Base-by-base conservation (phyloP, 1,140 invertebrate genomes). In the Bactericera cockerelli region DNA sequence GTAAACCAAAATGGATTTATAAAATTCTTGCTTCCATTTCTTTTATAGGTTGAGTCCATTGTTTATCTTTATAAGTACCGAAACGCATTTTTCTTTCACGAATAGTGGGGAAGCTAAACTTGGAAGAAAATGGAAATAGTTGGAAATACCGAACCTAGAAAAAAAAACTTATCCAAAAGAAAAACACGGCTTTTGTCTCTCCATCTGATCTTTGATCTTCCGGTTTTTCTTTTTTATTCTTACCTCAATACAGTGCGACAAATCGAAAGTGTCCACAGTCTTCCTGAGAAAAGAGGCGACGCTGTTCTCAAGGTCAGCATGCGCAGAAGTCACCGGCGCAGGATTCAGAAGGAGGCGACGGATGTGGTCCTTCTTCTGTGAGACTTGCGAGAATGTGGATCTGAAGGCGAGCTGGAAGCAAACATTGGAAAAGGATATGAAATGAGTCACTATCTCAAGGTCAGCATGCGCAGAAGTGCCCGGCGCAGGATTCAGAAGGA, bases 341-440 rank as follows among this genome's bases (percentile, higher is more conserved):
- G 75, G 76, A 26, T 79, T 71, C 65, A 78, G 73, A 2, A 81
- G 68, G 21, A 78, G 66, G 31, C 74, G 65, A 19, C 72, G 67
- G 0, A 82, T 66, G 60, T 76, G 72, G 1, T 75, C 71, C 59
- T 74, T 72, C 16, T 80, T 72, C 31, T 75, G 75, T 8, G 68
- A 63, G n/a, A 80, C 56, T 42, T 72, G 69, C 21, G 74, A 70
- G 36, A 77, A 73, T 2, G 74, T 74, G 21, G 79, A 76, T 26
- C 80, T 73, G 67, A 81, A 83, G 8, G 80, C 72, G 39, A 82
- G 67, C 81, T 83, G 60, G 22, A 64, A 63, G n/a, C n/a, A n/a
- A n/a, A n/a, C n/a, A n/a, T n/a, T n/a, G n/a, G n/a, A n/a, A n/a
- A n/a, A n/a, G n/a, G n/a, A n/a, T n/a, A n/a, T n/a, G n/a, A n/a